Evolutionary conservation across 1,140 invertebrate species (phyloP).

Genomic region (Brachionus sp.): DNA sequence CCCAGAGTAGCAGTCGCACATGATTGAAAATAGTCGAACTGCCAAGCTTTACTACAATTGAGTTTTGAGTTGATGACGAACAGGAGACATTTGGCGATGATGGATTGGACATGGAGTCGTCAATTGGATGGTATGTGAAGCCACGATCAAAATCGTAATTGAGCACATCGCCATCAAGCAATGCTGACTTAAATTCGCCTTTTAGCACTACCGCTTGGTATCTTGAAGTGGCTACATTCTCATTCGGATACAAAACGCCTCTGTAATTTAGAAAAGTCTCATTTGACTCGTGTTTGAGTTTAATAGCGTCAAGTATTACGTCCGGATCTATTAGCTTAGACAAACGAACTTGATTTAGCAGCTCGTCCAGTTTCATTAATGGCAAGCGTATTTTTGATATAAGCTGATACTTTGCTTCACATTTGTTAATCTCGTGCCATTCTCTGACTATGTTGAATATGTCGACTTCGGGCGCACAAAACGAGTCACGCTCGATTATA

Average conservation of each 20-base stretch:
- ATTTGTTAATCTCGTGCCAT: slow-evolving; percentile 75
- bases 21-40: slow-evolving; percentile 87
- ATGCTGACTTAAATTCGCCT: slow-evolving; percentile 73
- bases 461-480: slow-evolving; percentile 89
- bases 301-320: slow-evolving; percentile 86
- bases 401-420: slow-evolving; percentile 60
- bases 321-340: slow-evolving; percentile 80
- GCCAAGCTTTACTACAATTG: slow-evolving; percentile 69
- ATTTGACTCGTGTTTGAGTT: slow-evolving; percentile 59
- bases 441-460: slow-evolving; percentile 82
- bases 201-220: slow-evolving; percentile 67
- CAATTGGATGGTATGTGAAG: slow-evolving; percentile 87
- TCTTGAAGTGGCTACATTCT: slow-evolving; percentile 78
- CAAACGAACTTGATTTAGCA: slow-evolving; percentile 79
- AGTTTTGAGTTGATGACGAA: not conserved
- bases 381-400: slow-evolving; percentile 70
- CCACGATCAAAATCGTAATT: slow-evolving; percentile 86
- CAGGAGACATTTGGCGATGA: not conserved
- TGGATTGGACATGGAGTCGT: slow-evolving; percentile 62
- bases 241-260: slow-evolving; percentile 67
- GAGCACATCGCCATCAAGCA: slow-evolving; percentile 79
- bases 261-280: slow-evolving; percentile 1
- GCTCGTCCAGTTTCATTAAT: slow-evolving; percentile 78
- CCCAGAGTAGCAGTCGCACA: slow-evolving; percentile 86
- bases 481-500: slow-evolving; percentile 84